Evolutionary conservation across 2,797 vertebrate species (phyloP).

Genomic region (Coregonus ussuriensis): DNA sequence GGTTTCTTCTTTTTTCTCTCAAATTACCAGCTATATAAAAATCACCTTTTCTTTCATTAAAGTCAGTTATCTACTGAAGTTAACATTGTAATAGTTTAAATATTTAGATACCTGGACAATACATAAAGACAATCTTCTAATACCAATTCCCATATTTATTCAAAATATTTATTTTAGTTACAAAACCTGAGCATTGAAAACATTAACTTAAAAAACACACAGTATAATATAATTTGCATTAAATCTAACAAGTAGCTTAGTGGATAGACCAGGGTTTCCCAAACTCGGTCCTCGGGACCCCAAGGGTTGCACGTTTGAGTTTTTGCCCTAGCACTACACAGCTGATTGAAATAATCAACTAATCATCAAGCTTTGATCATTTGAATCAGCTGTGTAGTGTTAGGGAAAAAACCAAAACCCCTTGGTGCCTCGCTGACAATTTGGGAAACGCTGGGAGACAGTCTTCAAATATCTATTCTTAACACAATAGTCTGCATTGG

Average conservation of each 20-base stretch:
- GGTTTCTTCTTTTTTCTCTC: no score
- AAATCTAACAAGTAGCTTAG: no score
- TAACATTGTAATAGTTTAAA: not conserved
- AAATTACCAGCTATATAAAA: no score
- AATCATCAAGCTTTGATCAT: no score
- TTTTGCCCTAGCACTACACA: no score
- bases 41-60: not conserved
- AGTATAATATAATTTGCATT: not conserved
- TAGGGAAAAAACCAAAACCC: no score
- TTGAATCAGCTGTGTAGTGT: no score
- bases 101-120: not conserved
- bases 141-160: not conserved
- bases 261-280: no score
- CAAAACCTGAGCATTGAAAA: not conserved
- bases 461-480: not conserved
- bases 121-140: not conserved
- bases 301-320: no score
- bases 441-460: not conserved
- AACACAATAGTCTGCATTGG: not conserved
- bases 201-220: not conserved
- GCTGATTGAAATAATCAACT: no score
- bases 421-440: no score
- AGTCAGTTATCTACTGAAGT: not conserved
- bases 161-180: not conserved
- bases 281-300: no score